A percentile compares a stretch with the other conserved stretches of the same genome.
These are phyloP conservation scores for Knipowitschia caucasica DNA, from an alignment of 2,797 vertebrate species.

Conservation along the genomic window DNA sequence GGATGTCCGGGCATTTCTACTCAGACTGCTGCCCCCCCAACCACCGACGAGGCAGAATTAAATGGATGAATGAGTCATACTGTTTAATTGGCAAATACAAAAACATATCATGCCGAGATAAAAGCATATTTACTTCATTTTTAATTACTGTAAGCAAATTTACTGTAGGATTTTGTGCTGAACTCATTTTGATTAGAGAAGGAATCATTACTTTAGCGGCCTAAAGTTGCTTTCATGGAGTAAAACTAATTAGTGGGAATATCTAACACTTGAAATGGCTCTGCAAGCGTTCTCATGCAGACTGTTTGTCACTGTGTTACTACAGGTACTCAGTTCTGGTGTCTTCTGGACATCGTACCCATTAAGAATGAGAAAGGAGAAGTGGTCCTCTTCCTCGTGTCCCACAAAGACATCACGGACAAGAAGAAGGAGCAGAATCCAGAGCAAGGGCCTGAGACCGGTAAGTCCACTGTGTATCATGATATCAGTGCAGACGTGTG, in stretches of 20 bases:
- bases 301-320: slow-evolving; percentile 7
- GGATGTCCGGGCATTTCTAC: no score
- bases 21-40: no score
- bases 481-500: not conserved
- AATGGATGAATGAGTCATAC: no score
- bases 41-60: no score
- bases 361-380: slow-evolving; percentile 85
- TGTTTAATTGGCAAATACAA: no score
- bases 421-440: slow-evolving; percentile 78
- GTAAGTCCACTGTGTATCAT: slow-evolving; percentile 33
- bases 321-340: slow-evolving; percentile 82
- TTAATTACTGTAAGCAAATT: not conserved
- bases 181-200: not conserved
- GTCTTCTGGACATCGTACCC: slow-evolving; percentile 81
- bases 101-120: no score
- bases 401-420: slow-evolving; percentile 83
- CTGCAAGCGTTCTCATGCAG: not conserved
- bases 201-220: not conserved
- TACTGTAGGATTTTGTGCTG: not conserved
- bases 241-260: not conserved
- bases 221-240: not conserved
- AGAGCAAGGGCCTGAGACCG: slow-evolving; percentile 66
- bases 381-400: slow-evolving; percentile 82
- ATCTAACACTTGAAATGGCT: not conserved
- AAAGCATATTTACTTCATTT: not conserved